Evolutionary conservation across 1,140 invertebrate genomes (phyloP).

Genomic region (Myzus persicae): DNA sequence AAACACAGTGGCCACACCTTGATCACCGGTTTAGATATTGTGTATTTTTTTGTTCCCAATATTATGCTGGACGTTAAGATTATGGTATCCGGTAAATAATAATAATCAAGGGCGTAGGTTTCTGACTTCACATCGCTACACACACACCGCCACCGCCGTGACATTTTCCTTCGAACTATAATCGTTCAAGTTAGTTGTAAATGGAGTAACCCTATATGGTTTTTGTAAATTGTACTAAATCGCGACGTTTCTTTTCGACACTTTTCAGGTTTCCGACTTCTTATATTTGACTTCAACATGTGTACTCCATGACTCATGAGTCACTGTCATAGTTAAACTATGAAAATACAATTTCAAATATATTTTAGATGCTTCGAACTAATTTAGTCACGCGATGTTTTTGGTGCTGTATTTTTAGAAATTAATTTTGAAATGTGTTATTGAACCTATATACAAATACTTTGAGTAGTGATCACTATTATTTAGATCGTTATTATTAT

Average conservation of each 20-base stretch:
- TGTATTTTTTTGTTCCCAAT: background rate
- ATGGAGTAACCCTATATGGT: background rate
- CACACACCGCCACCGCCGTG: background rate
- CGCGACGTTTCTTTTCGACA: background rate
- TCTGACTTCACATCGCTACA: background rate
- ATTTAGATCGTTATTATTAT: background rate
- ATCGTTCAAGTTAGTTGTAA: background rate
- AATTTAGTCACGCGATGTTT: background rate
- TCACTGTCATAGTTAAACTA: background rate
- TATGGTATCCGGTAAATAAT: background rate
- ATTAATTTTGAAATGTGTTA: background rate
- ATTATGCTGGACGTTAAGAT: background rate
- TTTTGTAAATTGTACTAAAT: conserved; percentile 16
- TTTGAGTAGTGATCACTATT: too few species aligned
- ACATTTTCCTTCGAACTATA: background rate
- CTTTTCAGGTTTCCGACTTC: background rate
- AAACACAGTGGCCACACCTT: conserved; percentile 5
- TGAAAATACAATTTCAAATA: background rate
- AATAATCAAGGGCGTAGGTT: conserved; percentile 26
- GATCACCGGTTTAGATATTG: background rate
- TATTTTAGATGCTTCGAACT: background rate
- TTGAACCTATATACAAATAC: background rate
- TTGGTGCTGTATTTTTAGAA: background rate
- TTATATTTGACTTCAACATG: background rate
- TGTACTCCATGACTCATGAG: background rate